These are phyloP conservation scores for Athalia circularis DNA, from an alignment of 2,888 invertebrate genomes.

Conservation along the genomic window DNA sequence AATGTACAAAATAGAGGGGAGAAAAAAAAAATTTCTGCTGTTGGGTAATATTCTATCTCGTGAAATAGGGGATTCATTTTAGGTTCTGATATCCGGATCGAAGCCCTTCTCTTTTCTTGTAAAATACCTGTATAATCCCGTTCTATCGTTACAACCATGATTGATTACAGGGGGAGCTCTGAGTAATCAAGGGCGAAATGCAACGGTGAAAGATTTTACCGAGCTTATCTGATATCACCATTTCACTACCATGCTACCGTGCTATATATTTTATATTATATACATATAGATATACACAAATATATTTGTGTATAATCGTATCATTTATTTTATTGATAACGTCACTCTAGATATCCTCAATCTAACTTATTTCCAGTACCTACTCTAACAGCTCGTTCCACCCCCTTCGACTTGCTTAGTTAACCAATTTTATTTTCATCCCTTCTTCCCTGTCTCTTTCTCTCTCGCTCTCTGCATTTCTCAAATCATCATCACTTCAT, in stretches of 20 bases:
- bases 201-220: slow-evolving; percentile 4
- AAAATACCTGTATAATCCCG: background rate
- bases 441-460: background rate
- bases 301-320: background rate
- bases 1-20: background rate
- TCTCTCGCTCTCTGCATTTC: background rate
- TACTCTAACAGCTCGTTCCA: background rate
- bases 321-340: slow-evolving; percentile 41
- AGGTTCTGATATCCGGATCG: background rate
- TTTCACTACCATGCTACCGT: background rate
- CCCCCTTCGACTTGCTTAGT: background rate
- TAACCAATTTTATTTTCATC: background rate
- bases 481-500: background rate
- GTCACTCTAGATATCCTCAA: background rate
- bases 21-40: no score
- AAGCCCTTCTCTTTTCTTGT: background rate
- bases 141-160: slow-evolving; percentile 12
- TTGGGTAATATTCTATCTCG: no score
- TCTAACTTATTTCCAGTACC: background rate
- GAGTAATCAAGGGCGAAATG: slow-evolving; percentile 29
- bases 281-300: background rate
- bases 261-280: background rate
- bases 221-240: slow-evolving; percentile 36
- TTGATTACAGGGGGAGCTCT: slow-evolving; percentile 25
- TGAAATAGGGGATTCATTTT: background rate